phyloP scores from a whole-genome alignment of 2,797 vertebrate species.

The Mormyrops attenuatus region DNA sequence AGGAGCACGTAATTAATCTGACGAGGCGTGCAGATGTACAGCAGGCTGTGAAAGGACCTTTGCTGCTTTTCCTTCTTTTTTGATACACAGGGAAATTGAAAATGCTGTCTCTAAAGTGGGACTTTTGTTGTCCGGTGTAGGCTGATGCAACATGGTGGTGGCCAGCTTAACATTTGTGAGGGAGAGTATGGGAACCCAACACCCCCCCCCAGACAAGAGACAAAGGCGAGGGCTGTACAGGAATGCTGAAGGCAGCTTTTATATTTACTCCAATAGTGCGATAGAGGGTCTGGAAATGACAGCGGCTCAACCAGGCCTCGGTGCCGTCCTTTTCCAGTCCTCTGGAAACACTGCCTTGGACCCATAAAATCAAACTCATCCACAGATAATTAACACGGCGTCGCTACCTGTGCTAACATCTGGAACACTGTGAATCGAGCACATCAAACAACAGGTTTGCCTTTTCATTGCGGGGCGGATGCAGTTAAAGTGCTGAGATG shows the following conservation, averaged over 20 bases:
- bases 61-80: background rate
- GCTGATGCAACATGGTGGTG: background rate
- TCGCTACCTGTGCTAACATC: conserved; percentile 52
- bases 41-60: background rate
- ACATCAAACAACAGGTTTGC: conserved; percentile 30
- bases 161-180: conserved; percentile 3
- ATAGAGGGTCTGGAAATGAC: background rate
- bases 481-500: conserved; percentile 52
- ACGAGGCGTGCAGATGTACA: background rate
- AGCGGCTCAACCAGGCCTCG: background rate
- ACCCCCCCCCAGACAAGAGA: background rate
- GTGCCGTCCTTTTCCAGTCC: background rate
- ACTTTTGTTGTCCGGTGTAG: background rate
- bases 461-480: conserved; percentile 39
- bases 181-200: background rate
- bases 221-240: background rate
- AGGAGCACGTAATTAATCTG: background rate
- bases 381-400: conserved; percentile 52
- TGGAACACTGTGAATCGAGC: background rate
- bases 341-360: background rate
- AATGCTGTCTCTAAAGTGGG: background rate
- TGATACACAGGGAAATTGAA: background rate
- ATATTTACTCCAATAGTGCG: background rate
- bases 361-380: conserved; percentile 48
- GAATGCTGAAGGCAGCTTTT: background rate